Evolutionary conservation across 2,113 vertebrate genomes (phyloP), one percentile per base, ranked within the genome.

Genomic region (Tylochromis polylepis): DNA sequence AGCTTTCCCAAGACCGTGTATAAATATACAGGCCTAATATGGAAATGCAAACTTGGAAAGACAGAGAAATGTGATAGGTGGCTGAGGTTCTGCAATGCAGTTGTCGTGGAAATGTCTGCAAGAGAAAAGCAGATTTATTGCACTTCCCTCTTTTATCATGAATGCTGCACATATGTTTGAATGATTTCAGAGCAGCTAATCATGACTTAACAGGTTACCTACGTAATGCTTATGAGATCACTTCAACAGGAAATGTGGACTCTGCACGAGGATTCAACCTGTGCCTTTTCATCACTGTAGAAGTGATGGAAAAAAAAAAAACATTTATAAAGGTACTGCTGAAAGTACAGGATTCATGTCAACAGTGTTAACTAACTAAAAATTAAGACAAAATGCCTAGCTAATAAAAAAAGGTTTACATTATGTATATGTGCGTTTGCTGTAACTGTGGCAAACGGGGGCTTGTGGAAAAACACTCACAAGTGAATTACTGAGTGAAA

Each of bases 1-100:
- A 49, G 49, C 84, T 86, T 90, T 92, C 86, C 89, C 85, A 92
- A 84, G 86, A 78, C 82, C 4, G 56, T 27, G 78, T 93, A 87
- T 93, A 87, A 91, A 92, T 88, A 95, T 85, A 94, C 84, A 34
- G n/a, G 46, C 86, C 84, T 41, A 81, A 87, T 90, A 88, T 84
- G 85, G 87, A 88, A 79, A 83, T 2, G 65, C n/a, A 75, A 75
- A 86, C 79, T 24, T n/a, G 53, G 15, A 70, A 83, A 85, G 79
- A 67, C 80, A 84, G n/a, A 31, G 24, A 70, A 83, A 89, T 51
- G 51, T 1, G 18, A 49, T 24, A 67, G 84, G 57, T 77, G 43
- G n/a, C n/a, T 22, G 31, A 65, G 31, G 67, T 34, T 70, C 24
- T 2, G 5, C 11, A 24, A 81, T 53, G 51, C 43, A 31, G 20